Evolutionary conservation across 23 tunicate species (phyloP), one percentile per base, ranked within the genome.

Genomic region (Pegea sp.): DNA sequence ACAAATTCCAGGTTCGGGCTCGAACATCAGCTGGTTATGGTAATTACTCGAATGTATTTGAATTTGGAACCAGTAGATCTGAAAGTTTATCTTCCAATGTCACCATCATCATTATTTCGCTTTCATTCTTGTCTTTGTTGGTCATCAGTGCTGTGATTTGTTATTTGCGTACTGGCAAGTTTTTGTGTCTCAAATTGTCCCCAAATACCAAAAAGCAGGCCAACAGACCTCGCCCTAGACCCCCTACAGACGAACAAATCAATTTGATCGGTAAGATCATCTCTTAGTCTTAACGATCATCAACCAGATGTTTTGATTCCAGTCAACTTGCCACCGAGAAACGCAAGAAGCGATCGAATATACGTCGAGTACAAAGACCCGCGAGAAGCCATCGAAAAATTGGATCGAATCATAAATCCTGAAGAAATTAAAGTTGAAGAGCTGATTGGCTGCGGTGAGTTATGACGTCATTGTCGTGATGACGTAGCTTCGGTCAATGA

Each of bases 301-400:
- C 16, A 16, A 11, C 16, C 13, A 11, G 46, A 38, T 16, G 16
- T 38, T 38, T 38, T 38, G 46, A 38, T 8, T 38, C 13, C 61
- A 77, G 89, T 77, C 6, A 66, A 56, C 13, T 54, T 77, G 4
- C 89, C 89, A 4, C 75, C 89, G 30, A 55, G 32, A 53, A n/a
- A n/a, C n/a, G n/a, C n/a, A n/a, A n/a, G n/a, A n/a, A 69, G 64
- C 58, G 59, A 77, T 23, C 52, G 65, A 7, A 61, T 44, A 31
- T 80, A 80, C 80, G 93, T 80, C 25, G 77, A 80, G 26, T 71
- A 80, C 57, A 70, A 79, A 19, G 93, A 80, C 44, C 80, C 93
- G 1, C 28, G 23, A 13, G 28, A 22, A 0, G 80, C 80, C 7
- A 56, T 80, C 23, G 25, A 19, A 0, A 13, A 57, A 22, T 22